phyloP scores from a whole-genome alignment of 2,113 vertebrate genomes.

The Xerus inauris region DNA sequence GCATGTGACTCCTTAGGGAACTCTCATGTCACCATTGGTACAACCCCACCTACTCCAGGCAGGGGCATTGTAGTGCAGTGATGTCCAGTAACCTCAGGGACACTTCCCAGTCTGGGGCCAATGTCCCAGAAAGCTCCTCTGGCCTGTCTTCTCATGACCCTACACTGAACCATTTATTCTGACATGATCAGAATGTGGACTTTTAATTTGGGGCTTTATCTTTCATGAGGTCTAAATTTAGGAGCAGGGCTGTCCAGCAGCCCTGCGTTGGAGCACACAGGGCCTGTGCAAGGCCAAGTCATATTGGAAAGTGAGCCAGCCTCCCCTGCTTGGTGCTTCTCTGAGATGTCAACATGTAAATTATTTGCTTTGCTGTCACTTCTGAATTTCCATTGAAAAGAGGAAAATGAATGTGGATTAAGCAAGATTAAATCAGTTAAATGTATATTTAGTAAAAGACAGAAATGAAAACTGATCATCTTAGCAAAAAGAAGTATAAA shows the following conservation, averaged over 20 bases:
- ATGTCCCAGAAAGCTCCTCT: neutral
- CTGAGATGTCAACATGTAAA: neutral
- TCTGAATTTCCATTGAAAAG: slow-evolving; percentile 58
- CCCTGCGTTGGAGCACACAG: neutral
- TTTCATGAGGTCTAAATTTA: neutral
- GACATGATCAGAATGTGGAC: neutral
- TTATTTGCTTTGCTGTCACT: slow-evolving; percentile 58
- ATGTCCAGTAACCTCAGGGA: neutral
- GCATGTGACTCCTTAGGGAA: neutral
- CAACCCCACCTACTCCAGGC: neutral
- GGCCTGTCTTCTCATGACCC: neutral
- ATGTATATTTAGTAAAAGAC: neutral
- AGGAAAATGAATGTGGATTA: slow-evolving; percentile 35
- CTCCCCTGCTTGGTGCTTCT: neutral
- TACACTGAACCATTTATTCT: neutral
- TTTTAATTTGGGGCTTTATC: neutral
- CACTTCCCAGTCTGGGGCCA: neutral
- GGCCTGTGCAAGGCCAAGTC: neutral
- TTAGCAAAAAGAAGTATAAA: neutral
- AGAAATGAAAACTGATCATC: slow-evolving; percentile 59
- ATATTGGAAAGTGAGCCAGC: neutral
- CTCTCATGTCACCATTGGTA: neutral
- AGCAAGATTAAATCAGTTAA: slow-evolving; percentile 44
- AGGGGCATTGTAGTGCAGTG: neutral
- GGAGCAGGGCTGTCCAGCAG: neutral